phyloP scores from a whole-genome alignment of 2,113 vertebrate species.

The Erinaceus europaeus region DNA sequence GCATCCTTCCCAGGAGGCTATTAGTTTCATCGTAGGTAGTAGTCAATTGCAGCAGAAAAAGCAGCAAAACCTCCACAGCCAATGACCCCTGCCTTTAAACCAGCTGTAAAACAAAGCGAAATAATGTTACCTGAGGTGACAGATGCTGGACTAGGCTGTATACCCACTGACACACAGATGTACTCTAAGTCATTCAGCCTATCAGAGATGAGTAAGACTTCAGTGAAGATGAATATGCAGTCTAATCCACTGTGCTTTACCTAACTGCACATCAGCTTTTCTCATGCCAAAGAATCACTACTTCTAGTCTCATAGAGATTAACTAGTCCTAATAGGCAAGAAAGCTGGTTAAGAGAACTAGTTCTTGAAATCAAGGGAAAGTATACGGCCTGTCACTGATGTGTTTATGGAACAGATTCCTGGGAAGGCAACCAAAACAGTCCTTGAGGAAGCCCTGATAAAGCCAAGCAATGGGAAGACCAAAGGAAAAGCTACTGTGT shows the following conservation, averaged over 20 bases:
- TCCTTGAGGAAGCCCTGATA: background rate
- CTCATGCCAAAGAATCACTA: constrained; percentile 16
- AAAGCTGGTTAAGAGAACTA: constrained; percentile 50
- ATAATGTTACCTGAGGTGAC: background rate
- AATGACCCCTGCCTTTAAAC: constrained; percentile 92
- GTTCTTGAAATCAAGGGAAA: constrained; percentile 54
- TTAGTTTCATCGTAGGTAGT: constrained; percentile 89
- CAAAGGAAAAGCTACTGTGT: constrained; percentile 21
- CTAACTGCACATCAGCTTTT: background rate
- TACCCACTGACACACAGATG: too few relatives aligned
- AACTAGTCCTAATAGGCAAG: constrained; percentile 12
- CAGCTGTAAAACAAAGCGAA: constrained; percentile 84
- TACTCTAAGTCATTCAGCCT: background rate
- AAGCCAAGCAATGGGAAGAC: background rate
- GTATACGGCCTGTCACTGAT: constrained; percentile 50
- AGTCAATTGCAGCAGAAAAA: constrained; percentile 96
- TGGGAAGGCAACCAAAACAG: constrained; percentile 68
- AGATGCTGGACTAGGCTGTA: background rate
- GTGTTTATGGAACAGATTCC: constrained; percentile 66
- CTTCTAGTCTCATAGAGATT: constrained; percentile 27
- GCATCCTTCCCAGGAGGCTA: background rate
- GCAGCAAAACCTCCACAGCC: constrained; percentile 97
- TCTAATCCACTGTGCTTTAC: background rate
- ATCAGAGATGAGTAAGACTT: background rate
- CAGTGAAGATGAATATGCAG: background rate